Base-by-base conservation (phyloP, 2,113 vertebrate species). In the Rhinichthys klamathensis region DNA sequence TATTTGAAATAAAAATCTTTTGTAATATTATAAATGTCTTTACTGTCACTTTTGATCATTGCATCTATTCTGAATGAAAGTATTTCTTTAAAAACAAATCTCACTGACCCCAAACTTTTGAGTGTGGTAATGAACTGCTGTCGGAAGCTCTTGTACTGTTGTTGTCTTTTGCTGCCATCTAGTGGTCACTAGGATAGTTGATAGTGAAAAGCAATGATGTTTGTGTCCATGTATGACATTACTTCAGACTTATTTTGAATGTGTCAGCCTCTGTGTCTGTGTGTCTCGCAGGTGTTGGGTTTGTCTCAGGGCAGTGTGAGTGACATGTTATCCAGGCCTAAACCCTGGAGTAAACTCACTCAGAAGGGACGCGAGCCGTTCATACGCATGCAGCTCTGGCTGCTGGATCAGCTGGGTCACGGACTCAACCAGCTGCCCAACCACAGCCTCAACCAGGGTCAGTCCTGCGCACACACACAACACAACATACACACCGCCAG, bases 331-430 rank as follows among this genome's bases (percentile, higher is more conserved):
- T 99, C 98, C 0, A 92, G 98, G 61, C 98, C 98, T 49, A 99
- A 99, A 91, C 98, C 98, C 0, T 99, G 98, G 98, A 99, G 98
- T 94, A 99, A 99, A 92, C 95, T 99, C 90, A 99, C 98, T 0
- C 98, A 99, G 92, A 99, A 99, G 90, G 98, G 98, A 60, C 94
- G 98, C 23, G 98, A 99, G 91, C 98, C 98, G 2, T 99, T 99
- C 91, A 99, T 99, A 90, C 97, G 98, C 70, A 99, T 99, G 98
- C 98, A 99, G 93, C 95, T 99, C 85, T 99, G 98, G 98, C 91
- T 99, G 38, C 95, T 96, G 0, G 97, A 99, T 90, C 97, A 98
- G 93, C 94, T 99, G 7, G 96, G 97, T 80, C 97, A 98, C 88
- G 95, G 94, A 25, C 93, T 95, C 87, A 93, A 77, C 92, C 97